Percentiles rank a stretch among this genome's conserved stretches.
These are phyloP conservation scores for Heliconius erato DNA, from an alignment of 2,888 invertebrate species.

Conservation along the genomic window DNA sequence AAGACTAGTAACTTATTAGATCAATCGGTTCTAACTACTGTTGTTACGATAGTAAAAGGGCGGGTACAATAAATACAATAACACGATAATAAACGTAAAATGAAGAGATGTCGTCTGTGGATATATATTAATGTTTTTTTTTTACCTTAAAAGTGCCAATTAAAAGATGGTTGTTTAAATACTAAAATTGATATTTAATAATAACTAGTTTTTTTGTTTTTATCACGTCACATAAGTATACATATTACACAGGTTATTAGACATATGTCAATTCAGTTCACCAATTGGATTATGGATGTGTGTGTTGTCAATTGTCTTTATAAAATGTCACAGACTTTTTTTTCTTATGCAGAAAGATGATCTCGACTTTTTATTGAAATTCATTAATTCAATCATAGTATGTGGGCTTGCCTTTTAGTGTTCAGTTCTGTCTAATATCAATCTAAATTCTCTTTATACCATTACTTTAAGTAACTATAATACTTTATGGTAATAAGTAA, in stretches of 20 bases:
- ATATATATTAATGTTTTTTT: background rate
- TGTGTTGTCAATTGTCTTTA: background rate
- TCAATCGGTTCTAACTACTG: conserved; percentile 45
- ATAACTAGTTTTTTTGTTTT: conserved; percentile 3
- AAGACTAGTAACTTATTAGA: conserved; percentile 45
- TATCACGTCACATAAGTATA: conserved; percentile 5
- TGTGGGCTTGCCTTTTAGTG: background rate
- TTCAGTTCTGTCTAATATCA: background rate
- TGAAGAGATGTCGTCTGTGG: background rate
- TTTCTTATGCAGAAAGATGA: background rate
- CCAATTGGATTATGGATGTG: background rate
- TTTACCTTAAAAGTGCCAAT: background rate
- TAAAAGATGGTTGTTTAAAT: background rate
- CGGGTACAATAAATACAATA: conserved; percentile 40
- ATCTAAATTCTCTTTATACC: background rate
- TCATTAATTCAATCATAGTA: background rate
- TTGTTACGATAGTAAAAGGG: conserved; percentile 34
- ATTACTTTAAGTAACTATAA: background rate
- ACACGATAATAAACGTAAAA: background rate
- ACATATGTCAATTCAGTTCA: conserved; percentile 6
- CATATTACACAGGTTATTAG: background rate
- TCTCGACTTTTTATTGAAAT: background rate
- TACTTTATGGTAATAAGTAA: background rate
- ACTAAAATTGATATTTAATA: background rate
- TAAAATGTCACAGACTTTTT: background rate